These are phyloP conservation scores for Aquatica leii DNA, from an alignment of 2,888 invertebrate genomes.

Conservation along the genomic window DNA sequence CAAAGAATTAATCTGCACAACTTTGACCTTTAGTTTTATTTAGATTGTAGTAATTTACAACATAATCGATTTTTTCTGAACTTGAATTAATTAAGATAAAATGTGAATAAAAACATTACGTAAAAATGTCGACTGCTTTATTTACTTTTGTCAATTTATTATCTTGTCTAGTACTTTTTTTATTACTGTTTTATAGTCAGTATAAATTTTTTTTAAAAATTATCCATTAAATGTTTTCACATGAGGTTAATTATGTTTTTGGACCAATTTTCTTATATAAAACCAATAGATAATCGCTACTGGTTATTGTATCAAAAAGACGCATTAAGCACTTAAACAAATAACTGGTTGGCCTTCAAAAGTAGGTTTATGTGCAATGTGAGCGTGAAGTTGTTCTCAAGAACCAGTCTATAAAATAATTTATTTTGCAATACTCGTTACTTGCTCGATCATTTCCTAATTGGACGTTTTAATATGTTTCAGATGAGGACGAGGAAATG, in stretches of 20 bases:
- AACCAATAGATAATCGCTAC: not conserved
- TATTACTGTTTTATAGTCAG: too few relatives aligned
- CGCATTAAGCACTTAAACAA: slow-evolving; percentile 5
- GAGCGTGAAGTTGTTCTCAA: slow-evolving; percentile 32
- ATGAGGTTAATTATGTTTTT: too few relatives aligned
- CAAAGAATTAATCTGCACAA: slow-evolving; percentile 20
- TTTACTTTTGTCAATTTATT: too few relatives aligned
- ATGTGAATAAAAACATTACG: too few relatives aligned
- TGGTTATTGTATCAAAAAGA: not conserved
- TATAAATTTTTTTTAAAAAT: too few relatives aligned
- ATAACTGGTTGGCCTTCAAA: slow-evolving; percentile 35
- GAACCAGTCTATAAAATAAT: slow-evolving; percentile 25
- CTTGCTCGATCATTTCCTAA: slow-evolving; percentile 11
- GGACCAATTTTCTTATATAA: slow-evolving; percentile 15
- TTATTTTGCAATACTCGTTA: slow-evolving; percentile 28
- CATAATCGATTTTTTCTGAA: slow-evolving; percentile 4
- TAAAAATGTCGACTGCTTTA: too few relatives aligned
- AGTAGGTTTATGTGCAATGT: slow-evolving; percentile 41
- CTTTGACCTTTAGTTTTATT: slow-evolving; percentile 26
- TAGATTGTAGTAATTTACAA: slow-evolving; percentile 18
- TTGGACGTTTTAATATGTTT: slow-evolving; percentile 27
- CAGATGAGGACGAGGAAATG: slow-evolving; percentile 63
- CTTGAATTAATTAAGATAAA: slow-evolving; percentile 1
- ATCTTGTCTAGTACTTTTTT: too few relatives aligned
- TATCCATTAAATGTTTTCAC: too few relatives aligned